These are phyloP conservation scores for Rhagologus leucostigma DNA, from an alignment of 2,113 vertebrate genomes.

Conservation along the genomic window DNA sequence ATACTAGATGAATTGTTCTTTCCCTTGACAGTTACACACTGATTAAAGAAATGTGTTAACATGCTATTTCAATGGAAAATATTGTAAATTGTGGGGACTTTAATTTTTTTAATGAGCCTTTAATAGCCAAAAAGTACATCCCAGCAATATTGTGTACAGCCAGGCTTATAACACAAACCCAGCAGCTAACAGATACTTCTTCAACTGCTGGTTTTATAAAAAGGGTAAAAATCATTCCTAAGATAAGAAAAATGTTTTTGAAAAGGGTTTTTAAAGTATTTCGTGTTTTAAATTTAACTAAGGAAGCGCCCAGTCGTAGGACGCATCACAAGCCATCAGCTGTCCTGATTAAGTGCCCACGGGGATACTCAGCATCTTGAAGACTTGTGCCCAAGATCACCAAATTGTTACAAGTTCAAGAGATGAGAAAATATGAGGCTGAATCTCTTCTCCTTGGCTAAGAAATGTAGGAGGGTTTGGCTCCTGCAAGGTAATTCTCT, in stretches of 20 bases:
- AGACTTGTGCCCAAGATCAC: neutral
- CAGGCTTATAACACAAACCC: neutral
- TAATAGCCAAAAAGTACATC: conserved; percentile 16
- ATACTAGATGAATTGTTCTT: conserved; percentile 58
- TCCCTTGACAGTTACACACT: conserved; percentile 41
- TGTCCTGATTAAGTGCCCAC: neutral
- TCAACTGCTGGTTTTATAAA: neutral
- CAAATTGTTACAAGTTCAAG: neutral
- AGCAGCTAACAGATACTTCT: neutral
- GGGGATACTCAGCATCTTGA: neutral
- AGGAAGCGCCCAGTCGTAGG: neutral
- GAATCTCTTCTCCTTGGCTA: neutral
- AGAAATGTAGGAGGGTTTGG: neutral
- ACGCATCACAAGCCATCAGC: neutral
- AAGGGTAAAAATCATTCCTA: neutral
- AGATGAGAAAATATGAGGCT: neutral
- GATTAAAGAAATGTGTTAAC: conserved; percentile 65
- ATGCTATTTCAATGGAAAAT: conserved; percentile 61
- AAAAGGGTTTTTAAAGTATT: neutral
- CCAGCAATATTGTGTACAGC: neutral
- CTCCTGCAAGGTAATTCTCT: neutral
- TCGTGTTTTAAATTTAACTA: neutral
- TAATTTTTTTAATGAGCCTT: conserved; percentile 60
- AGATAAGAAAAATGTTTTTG: neutral
- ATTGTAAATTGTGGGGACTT: conserved; percentile 43